These are phyloP conservation scores for Ammodytes dubius DNA, from an alignment of 2,113 vertebrate species.

Conservation along the genomic window DNA sequence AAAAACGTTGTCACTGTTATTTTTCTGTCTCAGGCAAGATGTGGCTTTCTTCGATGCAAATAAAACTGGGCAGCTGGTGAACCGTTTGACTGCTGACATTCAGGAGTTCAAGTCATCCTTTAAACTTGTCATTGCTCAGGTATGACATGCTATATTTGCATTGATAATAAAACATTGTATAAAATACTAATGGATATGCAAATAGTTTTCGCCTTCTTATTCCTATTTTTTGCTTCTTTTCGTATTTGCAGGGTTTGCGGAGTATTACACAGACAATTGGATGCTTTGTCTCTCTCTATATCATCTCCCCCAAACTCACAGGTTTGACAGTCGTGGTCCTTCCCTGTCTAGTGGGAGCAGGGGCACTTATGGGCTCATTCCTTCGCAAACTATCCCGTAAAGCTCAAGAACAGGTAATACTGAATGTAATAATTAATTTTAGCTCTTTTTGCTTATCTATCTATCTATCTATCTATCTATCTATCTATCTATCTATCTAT, in stretches of 20 bases:
- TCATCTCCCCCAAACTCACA: conserved; percentile 93
- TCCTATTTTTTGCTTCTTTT: not conserved
- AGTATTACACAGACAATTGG: conserved; percentile 91
- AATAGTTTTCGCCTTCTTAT: not conserved
- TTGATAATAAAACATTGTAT: not conserved
- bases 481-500: too few relatives aligned
- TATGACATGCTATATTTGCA: conserved; percentile 55
- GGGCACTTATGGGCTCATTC: conserved; percentile 89
- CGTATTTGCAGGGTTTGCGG: conserved; percentile 87
- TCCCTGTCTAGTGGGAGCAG: conserved; percentile 88
- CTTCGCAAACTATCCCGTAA: conserved; percentile 91
- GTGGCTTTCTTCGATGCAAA: conserved; percentile 94
- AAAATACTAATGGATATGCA: not conserved
- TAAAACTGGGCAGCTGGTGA: conserved; percentile 93
- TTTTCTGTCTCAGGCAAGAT: conserved; percentile 87
- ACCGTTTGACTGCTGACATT: conserved; percentile 91
- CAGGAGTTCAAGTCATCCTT: conserved; percentile 98
- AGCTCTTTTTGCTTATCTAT: too few relatives aligned
- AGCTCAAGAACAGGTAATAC: conserved; percentile 93
- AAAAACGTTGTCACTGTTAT: not conserved
- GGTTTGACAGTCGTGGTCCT: conserved; percentile 88
- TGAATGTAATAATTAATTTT: not conserved
- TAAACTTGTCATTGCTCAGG: conserved; percentile 94
- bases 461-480: too few relatives aligned
- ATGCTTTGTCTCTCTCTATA: conserved; percentile 92